Percentiles rank a stretch among this genome's conserved stretches.
These are phyloP conservation scores for Ephialtes manifestator DNA, from an alignment of 2,888 invertebrate species.

Conservation along the genomic window DNA sequence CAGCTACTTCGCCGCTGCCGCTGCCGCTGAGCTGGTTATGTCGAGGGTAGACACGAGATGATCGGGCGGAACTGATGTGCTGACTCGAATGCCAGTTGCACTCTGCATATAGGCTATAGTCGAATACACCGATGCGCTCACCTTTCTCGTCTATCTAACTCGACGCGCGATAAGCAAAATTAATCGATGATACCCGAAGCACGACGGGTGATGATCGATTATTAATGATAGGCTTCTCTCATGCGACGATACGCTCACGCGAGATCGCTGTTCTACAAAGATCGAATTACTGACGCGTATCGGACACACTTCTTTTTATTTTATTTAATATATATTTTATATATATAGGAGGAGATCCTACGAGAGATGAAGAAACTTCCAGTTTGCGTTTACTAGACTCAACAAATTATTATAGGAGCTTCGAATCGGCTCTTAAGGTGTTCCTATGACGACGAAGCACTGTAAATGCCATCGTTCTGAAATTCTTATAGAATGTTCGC, in stretches of 20 bases:
- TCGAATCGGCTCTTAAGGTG: too few relatives aligned
- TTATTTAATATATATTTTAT: not conserved
- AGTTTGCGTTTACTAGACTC: not conserved
- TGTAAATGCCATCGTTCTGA: too few relatives aligned
- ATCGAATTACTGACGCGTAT: constrained; percentile 16
- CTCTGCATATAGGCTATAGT: not conserved
- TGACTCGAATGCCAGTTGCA: not conserved
- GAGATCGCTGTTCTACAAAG: constrained; percentile 27
- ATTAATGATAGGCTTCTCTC: constrained; percentile 47
- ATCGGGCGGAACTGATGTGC: not conserved
- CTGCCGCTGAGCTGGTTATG: not conserved
- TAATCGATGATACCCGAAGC: constrained; percentile 48
- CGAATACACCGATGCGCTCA: not conserved
- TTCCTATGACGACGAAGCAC: too few relatives aligned
- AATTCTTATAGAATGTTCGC: too few relatives aligned
- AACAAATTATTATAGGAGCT: too few relatives aligned
- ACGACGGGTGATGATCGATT: constrained; percentile 62
- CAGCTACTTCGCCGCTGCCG: not conserved
- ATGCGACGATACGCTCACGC: constrained; percentile 11
- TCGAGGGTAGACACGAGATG: not conserved
- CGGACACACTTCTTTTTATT: not conserved
- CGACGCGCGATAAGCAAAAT: constrained; percentile 56
- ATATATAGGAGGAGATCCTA: too few relatives aligned
- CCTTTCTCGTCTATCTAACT: not conserved
- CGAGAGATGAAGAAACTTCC: constrained; percentile 5